phyloP scores from a whole-genome alignment of 2,888 invertebrate species.

The Darwinula stevensoni region DNA sequence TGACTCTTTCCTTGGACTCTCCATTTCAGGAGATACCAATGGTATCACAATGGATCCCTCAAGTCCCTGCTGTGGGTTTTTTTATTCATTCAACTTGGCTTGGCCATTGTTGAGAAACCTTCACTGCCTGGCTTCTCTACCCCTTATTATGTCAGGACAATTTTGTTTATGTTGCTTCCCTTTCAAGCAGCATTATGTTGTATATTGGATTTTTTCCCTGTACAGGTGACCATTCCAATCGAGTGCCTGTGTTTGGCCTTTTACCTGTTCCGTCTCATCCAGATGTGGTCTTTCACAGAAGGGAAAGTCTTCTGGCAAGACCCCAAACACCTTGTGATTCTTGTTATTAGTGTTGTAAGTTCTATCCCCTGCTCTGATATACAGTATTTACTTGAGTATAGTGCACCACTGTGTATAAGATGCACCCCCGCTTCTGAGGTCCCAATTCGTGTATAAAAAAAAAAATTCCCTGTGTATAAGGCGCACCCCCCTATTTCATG shows the following conservation, averaged over 20 bases:
- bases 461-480: too few species aligned
- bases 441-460: too few species aligned
- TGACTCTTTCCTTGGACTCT: not conserved
- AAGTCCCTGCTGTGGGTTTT: not conserved
- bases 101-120: not conserved
- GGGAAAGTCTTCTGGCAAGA: not conserved
- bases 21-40: not conserved
- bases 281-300: not conserved
- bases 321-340: not conserved
- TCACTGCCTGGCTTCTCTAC: not conserved
- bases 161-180: not conserved
- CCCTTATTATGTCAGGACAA: not conserved
- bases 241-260: not conserved
- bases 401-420: too few species aligned
- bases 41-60: not conserved
- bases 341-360: not conserved
- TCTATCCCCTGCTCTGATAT: too few species aligned
- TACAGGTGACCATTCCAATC: constrained; percentile 1
- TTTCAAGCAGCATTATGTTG: not conserved
- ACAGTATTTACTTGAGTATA: too few species aligned
- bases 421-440: too few species aligned
- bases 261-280: not conserved
- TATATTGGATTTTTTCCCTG: not conserved
- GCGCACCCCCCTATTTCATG: too few species aligned
- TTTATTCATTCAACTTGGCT: not conserved